phyloP scores from a whole-genome alignment of 92 coral and sea anemone species.

The Zoanthus sociatus region DNA sequence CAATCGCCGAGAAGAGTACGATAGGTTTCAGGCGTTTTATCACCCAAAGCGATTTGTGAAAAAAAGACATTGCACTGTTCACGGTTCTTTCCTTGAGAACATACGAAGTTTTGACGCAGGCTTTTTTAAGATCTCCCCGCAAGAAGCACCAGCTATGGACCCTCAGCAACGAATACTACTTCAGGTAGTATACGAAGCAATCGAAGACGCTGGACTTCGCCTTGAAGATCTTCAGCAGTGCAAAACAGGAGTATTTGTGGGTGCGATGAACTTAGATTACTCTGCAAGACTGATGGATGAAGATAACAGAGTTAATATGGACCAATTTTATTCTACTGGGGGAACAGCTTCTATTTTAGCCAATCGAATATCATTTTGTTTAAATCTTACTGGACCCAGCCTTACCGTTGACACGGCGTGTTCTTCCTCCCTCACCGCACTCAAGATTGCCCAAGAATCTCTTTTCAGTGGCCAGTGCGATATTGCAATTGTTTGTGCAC shows the following conservation, averaged over 20 bases:
- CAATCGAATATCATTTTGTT: conserved; percentile 79
- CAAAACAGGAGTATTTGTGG: conserved; percentile 83
- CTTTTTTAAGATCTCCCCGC: conserved; percentile 79
- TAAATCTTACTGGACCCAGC: conserved; percentile 88
- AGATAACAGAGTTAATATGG: conserved; percentile 64
- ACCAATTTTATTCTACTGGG: conserved; percentile 83
- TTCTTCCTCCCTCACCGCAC: conserved; percentile 87
- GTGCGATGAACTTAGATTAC: conserved; percentile 81
- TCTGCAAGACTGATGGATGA: conserved; percentile 39
- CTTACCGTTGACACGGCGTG: conserved; percentile 88
- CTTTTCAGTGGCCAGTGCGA: conserved; percentile 73
- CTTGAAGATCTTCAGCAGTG: conserved; percentile 80
- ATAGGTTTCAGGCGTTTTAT: conserved; percentile 54
- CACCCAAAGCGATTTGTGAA: conserved; percentile 75
- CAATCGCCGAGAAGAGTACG: conserved; percentile 71
- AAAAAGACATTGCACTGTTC: conserved; percentile 67
- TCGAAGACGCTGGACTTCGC: conserved; percentile 84
- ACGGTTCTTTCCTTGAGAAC: conserved; percentile 79
- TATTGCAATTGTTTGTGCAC: conserved; percentile 86
- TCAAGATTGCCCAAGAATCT: conserved; percentile 69
- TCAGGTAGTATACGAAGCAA: conserved; percentile 84
- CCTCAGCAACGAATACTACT: conserved; percentile 85
- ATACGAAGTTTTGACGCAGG: conserved; percentile 77
- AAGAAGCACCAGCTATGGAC: conserved; percentile 86
- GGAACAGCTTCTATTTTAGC: conserved; percentile 69